Evolutionary conservation across 2,797 vertebrate species (phyloP).

Genomic region (Spheniscus humboldti): DNA sequence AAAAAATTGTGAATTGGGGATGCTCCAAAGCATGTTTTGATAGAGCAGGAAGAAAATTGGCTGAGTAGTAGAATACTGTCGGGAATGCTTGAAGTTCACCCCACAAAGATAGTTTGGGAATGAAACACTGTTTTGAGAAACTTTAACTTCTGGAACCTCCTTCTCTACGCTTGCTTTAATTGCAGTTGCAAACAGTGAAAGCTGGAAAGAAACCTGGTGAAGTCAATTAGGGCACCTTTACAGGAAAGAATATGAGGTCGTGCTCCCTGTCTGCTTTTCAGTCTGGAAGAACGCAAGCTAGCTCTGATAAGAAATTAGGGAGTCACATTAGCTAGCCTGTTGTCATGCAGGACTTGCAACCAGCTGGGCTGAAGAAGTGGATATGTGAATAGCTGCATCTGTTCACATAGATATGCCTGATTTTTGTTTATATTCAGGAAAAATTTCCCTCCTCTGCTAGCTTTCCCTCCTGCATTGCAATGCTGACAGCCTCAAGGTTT

Average conservation of each 20-base stretch:
- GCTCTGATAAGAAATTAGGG: background rate
- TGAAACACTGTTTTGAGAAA: background rate
- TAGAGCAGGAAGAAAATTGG: background rate
- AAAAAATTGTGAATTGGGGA: background rate
- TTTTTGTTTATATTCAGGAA: background rate
- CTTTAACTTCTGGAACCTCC: background rate
- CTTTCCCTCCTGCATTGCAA: background rate
- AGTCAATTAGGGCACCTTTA: background rate
- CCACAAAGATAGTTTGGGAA: background rate
- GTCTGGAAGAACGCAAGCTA: background rate
- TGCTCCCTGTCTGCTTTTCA: background rate
- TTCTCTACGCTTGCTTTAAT: background rate
- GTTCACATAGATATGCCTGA: rapidly evolving
- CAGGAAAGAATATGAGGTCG: background rate
- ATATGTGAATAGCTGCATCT: background rate
- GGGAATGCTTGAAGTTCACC: background rate
- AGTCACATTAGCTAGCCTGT: background rate
- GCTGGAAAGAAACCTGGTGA: background rate
- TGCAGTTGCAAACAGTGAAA: background rate
- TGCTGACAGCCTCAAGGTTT: background rate
- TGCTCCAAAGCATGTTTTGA: background rate
- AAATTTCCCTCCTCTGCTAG: background rate
- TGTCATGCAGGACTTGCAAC: background rate
- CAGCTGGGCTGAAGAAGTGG: background rate
- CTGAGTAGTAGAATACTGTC: background rate